Evolutionary conservation across 2,113 vertebrate species (phyloP), one percentile per base, ranked within the genome.

Genomic region (Andinoacara biseriatus): DNA sequence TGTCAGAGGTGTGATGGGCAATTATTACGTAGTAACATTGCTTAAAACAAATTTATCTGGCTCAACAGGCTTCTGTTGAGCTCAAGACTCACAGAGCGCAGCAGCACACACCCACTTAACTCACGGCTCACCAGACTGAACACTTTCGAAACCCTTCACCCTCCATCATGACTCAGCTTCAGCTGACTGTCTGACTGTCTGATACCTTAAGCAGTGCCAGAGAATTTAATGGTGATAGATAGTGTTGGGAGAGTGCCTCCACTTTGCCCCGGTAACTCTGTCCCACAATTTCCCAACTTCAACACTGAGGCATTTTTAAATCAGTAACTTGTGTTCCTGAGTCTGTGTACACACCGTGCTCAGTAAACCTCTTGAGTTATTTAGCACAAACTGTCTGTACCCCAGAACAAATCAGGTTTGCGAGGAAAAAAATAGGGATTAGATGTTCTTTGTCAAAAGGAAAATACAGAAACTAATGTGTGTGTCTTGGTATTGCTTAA

Each of bases 151-250:
- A 88, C 52, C 75, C 78, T 80, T 81, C 52, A 29, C 40, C 46
- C 52, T 58, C 74, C 52, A 35, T 77, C 7, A 5, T 78, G 81
- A 87, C 75, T 83, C 65, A 62, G 59, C 87, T 76, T 89, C 54
- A 63, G 74, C 61, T 86, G 75, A 31, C 80, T 61, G 75, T 86
- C 82, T 89, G 56, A 65, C 76, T 35, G 58, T 82, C 77, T 83
- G 56, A 85, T 62, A 78, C 86, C 80, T 76, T 84, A 88, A 90
- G 89, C 80, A 86, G 65, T 78, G 85, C 76, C 33, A 35, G 78
- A 61, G 67, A 88, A 74, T 86, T 86, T 80, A 85, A 87, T 82
- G 62, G 76, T 84, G 90, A 92, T 82, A 58, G 58, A 90, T 90
- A 57, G 61, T 54, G 60, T 67, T 80, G 77, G 46, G 52, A 74